Percentiles rank a stretch among this genome's conserved stretches.
phyloP scores from a whole-genome alignment of 2,888 invertebrate species.

The Nysson spinosus region DNA sequence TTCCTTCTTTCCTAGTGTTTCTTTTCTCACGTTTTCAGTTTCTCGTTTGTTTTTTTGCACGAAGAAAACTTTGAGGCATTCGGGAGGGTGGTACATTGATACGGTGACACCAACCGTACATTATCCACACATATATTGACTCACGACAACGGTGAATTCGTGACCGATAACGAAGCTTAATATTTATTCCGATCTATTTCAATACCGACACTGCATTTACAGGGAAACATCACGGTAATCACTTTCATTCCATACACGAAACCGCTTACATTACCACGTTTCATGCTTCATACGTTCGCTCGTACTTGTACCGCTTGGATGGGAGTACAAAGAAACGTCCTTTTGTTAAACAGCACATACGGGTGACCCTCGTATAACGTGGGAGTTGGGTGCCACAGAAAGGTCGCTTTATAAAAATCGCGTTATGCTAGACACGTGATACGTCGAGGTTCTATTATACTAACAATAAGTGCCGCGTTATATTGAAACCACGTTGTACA shows the following conservation, averaged over 20 bases:
- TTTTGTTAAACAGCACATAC: no score
- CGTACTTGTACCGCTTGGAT: constrained; percentile 17
- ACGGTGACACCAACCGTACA: neutral
- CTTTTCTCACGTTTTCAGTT: neutral
- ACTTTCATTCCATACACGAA: constrained; percentile 42
- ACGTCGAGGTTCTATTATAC: no score
- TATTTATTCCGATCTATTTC: no score
- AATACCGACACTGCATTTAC: constrained; percentile 29
- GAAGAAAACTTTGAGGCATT: constrained; percentile 23
- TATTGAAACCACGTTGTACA: no score
- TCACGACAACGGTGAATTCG: neutral
- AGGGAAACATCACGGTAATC: constrained; percentile 32
- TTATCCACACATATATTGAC: constrained; percentile 3
- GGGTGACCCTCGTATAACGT: no score
- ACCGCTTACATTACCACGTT: constrained; percentile 44
- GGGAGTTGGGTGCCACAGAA: no score
- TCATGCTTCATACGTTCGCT: constrained; percentile 30
- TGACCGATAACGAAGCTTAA: neutral
- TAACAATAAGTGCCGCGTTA: no score
- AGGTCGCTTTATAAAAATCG: no score
- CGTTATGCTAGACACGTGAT: no score
- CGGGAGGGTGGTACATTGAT: constrained; percentile 14
- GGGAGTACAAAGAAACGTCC: neutral
- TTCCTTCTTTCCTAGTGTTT: neutral
- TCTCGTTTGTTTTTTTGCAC: constrained; percentile 3